Conservation (phyloP, 1,140 invertebrate genomes). For the Polyergus mexicanus region DNA sequence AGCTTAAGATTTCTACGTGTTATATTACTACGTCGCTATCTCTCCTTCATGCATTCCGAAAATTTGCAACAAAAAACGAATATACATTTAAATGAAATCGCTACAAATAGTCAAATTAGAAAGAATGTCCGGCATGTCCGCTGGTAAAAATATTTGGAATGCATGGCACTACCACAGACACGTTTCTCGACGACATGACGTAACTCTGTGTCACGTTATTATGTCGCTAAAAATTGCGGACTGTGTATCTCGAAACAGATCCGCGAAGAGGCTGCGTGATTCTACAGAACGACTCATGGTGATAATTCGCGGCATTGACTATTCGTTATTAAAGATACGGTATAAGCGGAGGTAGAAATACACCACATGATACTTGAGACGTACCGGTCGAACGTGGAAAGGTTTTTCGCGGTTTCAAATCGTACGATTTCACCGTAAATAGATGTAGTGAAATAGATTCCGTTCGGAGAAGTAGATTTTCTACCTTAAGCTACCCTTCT, state of each 20-base stretch:
- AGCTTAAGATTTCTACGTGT: background rate
- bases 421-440: background rate
- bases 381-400: slow-evolving; percentile 30
- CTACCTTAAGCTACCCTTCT: background rate
- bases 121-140: slow-evolving; percentile 47
- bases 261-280: background rate
- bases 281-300: background rate
- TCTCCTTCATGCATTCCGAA: background rate
- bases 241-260: background rate
- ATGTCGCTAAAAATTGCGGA: slow-evolving; percentile 45
- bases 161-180: slow-evolving; percentile 75
- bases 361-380: slow-evolving; percentile 38
- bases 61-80: slow-evolving; percentile 26
- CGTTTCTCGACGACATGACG: slow-evolving; percentile 66
- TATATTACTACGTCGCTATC: background rate
- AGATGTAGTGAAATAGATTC: background rate
- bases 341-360: slow-evolving; percentile 55
- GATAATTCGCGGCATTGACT: slow-evolving; percentile 19
- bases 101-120: slow-evolving; percentile 61
- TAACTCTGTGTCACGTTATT: slow-evolving; percentile 67
- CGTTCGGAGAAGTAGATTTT: background rate
- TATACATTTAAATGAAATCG: slow-evolving; percentile 49
- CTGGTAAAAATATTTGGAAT: slow-evolving; percentile 76
- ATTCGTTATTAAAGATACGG: slow-evolving; percentile 22
- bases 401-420: slow-evolving; percentile 3